Percentiles rank a stretch among this genome's conserved stretches.
phyloP scores from a whole-genome alignment of 2,888 invertebrate species.

The Polydrusus tereticollis region DNA sequence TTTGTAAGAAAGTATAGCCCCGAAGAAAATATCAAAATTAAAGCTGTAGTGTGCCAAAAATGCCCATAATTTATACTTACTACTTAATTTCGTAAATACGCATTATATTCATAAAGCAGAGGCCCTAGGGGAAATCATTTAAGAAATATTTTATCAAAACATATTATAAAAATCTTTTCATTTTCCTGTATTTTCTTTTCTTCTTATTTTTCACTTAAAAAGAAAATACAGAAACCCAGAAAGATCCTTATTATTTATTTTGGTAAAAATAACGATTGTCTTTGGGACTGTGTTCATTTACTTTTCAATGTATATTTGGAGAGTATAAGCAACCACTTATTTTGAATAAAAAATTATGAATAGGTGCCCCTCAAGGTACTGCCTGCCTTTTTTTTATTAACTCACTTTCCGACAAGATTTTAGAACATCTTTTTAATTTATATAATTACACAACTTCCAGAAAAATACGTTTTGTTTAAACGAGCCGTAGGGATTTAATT shows the following conservation, averaged over 20 bases:
- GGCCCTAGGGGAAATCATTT: conserved; percentile 6
- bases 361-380: not conserved
- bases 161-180: conserved; percentile 7
- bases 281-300: not conserved
- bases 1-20: too few species aligned
- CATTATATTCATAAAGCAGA: conserved; percentile 1
- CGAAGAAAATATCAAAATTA: not conserved
- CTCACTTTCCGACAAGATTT: not conserved
- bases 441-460: too few species aligned
- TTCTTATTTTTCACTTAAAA: conserved; percentile 6
- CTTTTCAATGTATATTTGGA: not conserved
- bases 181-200: conserved; percentile 5
- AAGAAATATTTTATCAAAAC: conserved; percentile 1
- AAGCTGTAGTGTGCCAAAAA: not conserved
- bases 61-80: not conserved
- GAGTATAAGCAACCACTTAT: not conserved
- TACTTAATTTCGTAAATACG: not conserved
- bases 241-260: conserved; percentile 1
- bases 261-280: conserved; percentile 4
- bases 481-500: too few species aligned
- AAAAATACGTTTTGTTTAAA: too few species aligned
- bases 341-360: not conserved
- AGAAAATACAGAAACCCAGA: not conserved
- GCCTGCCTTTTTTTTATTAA: not conserved
- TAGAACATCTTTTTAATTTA: too few species aligned